Conservation (phyloP, 2,113 vertebrate species). For the Amblyornis subalaris region DNA sequence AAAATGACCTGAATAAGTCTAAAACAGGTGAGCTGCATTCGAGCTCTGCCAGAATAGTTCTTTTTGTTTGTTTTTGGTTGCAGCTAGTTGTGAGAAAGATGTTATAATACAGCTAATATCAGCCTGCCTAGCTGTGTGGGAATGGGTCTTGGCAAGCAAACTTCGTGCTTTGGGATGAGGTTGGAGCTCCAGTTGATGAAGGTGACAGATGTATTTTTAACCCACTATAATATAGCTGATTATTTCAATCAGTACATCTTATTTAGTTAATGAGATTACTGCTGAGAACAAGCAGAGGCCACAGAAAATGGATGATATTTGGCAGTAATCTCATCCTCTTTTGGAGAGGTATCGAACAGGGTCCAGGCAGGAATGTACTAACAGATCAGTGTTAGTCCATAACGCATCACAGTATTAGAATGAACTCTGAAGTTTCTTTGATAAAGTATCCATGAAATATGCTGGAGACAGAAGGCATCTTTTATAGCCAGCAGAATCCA, state of each 20-base stretch:
- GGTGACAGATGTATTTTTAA: background rate
- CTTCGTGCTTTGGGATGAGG: background rate
- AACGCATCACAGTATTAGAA: background rate
- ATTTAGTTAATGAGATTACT: background rate
- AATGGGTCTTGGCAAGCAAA: background rate
- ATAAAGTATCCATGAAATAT: background rate
- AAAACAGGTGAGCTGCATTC: background rate
- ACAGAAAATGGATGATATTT: background rate
- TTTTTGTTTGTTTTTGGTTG: background rate
- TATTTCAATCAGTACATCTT: background rate
- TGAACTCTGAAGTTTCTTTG: background rate
- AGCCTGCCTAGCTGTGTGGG: background rate
- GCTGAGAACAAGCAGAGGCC: background rate
- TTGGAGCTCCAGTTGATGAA: background rate
- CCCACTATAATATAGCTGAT: background rate
- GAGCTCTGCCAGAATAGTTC: background rate
- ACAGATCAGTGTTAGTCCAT: background rate
- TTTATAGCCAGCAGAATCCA: background rate
- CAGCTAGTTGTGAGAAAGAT: background rate
- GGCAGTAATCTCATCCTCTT: background rate
- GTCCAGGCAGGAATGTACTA: background rate
- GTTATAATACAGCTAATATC: background rate
- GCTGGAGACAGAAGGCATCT: background rate
- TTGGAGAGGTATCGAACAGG: background rate
- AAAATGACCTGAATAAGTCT: background rate